phyloP scores from a whole-genome alignment of 2,888 invertebrate species.

The Pterostichus madidus region DNA sequence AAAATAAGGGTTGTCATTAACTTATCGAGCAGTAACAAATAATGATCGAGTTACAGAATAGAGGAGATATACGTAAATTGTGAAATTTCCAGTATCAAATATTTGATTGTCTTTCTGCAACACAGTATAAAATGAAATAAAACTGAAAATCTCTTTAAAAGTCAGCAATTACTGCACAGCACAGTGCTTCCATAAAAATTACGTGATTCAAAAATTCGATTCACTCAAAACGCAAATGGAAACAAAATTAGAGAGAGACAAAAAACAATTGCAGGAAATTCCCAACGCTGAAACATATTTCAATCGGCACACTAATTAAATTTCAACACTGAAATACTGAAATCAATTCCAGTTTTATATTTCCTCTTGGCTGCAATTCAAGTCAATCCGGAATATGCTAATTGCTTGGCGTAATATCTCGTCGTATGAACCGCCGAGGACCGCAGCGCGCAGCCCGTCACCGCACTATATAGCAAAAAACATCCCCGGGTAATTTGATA shows the following conservation, averaged over 20 bases:
- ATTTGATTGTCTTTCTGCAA: constrained; percentile 18
- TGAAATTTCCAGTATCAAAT: too few species aligned
- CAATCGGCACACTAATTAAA: constrained; percentile 54
- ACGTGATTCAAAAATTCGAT: constrained; percentile 46
- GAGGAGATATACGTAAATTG: too few species aligned
- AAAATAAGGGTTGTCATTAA: too few species aligned
- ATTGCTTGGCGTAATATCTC: constrained; percentile 49
- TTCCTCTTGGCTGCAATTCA: constrained; percentile 50
- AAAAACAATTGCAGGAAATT: constrained; percentile 69
- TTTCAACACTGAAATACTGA: constrained; percentile 47
- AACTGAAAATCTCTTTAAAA: constrained; percentile 24
- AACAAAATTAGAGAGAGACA: constrained; percentile 64
- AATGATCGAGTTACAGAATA: too few species aligned
- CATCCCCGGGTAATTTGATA: constrained; percentile 62
- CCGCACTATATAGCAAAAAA: constrained; percentile 47
- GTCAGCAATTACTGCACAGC: constrained; percentile 26
- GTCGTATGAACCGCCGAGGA: constrained; percentile 7
- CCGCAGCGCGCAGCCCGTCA: neutral
- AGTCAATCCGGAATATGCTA: constrained; percentile 61
- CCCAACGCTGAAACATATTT: constrained; percentile 52
- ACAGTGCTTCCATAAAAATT: constrained; percentile 38
- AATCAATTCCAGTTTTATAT: constrained; percentile 58
- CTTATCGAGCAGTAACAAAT: too few species aligned
- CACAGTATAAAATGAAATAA: constrained; percentile 24
- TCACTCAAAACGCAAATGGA: constrained; percentile 49